phyloP scores from a whole-genome alignment of 2,888 invertebrate genomes.

The Lutraria lutraria region DNA sequence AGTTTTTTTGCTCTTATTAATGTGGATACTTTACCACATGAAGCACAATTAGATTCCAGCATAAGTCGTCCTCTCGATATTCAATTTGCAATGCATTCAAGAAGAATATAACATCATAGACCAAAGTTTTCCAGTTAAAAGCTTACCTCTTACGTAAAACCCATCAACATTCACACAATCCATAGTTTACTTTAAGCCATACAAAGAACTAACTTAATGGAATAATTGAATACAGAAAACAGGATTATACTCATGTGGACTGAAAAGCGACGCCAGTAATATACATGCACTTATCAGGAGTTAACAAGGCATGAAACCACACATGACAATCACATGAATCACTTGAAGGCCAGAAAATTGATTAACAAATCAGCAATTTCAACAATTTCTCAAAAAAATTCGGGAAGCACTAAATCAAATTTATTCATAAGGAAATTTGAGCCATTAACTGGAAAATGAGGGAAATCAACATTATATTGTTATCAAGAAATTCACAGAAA shows the following conservation, averaged over 20 bases:
- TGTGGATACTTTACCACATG: too few species aligned
- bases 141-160: background rate
- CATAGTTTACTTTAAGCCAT: background rate
- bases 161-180: background rate
- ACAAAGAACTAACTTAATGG: background rate
- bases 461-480: background rate
- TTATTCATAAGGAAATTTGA: background rate
- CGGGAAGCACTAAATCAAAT: background rate
- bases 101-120: too few species aligned
- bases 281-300: background rate
- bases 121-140: too few species aligned
- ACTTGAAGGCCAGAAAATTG: background rate
- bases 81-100: too few species aligned
- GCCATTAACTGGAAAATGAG: background rate
- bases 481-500: background rate
- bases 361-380: background rate
- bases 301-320: background rate
- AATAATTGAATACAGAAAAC: background rate
- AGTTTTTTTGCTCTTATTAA: too few species aligned
- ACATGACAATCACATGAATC: slow-evolving; percentile 7
- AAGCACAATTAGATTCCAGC: too few species aligned
- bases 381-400: background rate
- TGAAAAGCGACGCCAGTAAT: background rate
- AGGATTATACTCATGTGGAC: background rate
- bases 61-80: too few species aligned